Evolutionary conservation across 2,888 invertebrate species (phyloP), one percentile per base, ranked within the genome.

Genomic region (Nycteola revayana): DNA sequence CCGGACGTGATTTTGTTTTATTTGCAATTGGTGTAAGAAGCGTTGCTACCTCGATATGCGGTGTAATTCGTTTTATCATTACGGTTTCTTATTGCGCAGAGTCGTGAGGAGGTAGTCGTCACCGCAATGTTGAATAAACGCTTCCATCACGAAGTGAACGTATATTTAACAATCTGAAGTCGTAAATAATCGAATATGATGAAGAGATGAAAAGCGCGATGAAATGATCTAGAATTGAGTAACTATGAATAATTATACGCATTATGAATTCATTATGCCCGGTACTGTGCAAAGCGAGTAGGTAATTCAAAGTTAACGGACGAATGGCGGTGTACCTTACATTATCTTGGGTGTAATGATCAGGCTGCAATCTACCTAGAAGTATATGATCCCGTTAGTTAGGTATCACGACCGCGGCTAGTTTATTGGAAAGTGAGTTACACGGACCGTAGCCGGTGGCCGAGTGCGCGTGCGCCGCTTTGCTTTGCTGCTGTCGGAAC

Each of bases 371-470:
- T 66, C 62, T 64, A 64, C 67, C 65, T 68, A 71, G 73, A 73
- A 73, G 73, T 75, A 69, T 68, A 70, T 55, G 65, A 73, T 86
- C 82, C 86, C 85, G 86, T 85, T 86, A 85, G 75, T 66, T 71
- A 73, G 81, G 75, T 81, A 81, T 81, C 81, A 75, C 78, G 79
- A 80, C 71, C 69, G 73, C 57, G 67, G 75, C 75, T 76, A 71
- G 78, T 76, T 81, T 77, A 83, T 84, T 83, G 85, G 84, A 84
- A 84, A 86, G 83, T 79, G 73, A 81, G 77, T 67, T 74, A 75
- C 71, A 60, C 65, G 70, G 72, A 67, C 71, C 75, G 75, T 75
- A 58, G 73, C 68, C 64, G 59, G 71, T 66, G 64, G 66, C 62
- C 65, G 61, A 54, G 64, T 59, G 58, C 58, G 65, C 65, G 60